These are phyloP conservation scores for Paedocypris micromegethes DNA, from an alignment of 2,797 vertebrate species.

Conservation along the genomic window DNA sequence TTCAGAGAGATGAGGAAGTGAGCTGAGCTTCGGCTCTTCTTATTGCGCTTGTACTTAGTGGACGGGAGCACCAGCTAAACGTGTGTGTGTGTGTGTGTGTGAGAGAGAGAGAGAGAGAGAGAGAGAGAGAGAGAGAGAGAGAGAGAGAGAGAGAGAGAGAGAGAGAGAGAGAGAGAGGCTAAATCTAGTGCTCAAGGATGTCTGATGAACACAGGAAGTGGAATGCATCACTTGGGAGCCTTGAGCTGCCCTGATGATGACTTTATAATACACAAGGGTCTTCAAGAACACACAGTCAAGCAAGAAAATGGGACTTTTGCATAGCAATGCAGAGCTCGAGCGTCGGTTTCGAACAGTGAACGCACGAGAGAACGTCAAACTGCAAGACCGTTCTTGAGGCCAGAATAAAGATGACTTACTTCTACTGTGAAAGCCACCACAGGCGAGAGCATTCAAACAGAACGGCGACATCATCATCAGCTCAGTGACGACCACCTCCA, in stretches of 20 bases:
- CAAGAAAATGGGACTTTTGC: conserved; percentile 42
- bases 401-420: conserved; percentile 5
- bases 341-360: conserved; percentile 20
- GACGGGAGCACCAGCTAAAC: conserved; percentile 37
- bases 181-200: background rate
- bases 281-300: conserved; percentile 18
- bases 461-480: too few species aligned
- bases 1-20: conserved; percentile 23
- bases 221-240: conserved; percentile 8
- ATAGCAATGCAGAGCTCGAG: conserved; percentile 42
- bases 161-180: too few species aligned
- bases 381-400: background rate
- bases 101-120: too few species aligned
- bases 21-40: conserved; percentile 32
- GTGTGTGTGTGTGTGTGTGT: background rate
- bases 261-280: conserved; percentile 42
- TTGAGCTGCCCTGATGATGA: conserved; percentile 16
- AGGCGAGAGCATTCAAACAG: too few species aligned
- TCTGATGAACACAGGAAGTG: conserved; percentile 20
- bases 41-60: conserved; percentile 46
- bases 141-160: too few species aligned
- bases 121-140: too few species aligned
- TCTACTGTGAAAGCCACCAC: conserved; percentile 5
- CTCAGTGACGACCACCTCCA: background rate
- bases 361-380: background rate